Evolutionary conservation across 2,797 vertebrate species (phyloP).

Genomic region (Masticophis lateralis): DNA sequence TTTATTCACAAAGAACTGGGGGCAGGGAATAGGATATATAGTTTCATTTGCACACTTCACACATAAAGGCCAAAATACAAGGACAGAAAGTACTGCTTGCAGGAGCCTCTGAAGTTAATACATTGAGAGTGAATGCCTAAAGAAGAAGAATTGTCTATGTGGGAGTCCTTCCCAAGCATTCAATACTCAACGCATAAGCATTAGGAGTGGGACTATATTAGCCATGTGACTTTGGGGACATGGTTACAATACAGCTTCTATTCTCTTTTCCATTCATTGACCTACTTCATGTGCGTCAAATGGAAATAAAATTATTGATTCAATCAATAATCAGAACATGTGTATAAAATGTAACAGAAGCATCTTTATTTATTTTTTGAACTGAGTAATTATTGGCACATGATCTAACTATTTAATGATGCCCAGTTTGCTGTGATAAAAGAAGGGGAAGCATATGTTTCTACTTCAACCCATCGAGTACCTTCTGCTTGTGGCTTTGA

Average conservation of each 20-base stretch:
- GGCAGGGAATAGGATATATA: neutral
- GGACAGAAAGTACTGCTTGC: neutral
- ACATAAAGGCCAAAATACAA: neutral
- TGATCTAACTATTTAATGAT: conserved; percentile 11
- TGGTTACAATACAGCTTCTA: neutral
- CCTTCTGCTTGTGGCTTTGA: conserved; percentile 32
- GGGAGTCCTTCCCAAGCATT: neutral
- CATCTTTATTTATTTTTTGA: neutral
- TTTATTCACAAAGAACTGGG: neutral
- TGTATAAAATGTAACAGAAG: neutral
- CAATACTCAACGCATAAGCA: too few relatives aligned
- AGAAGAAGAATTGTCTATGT: neutral
- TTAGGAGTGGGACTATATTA: neutral
- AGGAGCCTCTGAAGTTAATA: neutral
- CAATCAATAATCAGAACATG: neutral
- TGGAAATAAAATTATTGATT: neutral
- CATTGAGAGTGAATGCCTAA: neutral
- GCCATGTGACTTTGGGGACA: neutral
- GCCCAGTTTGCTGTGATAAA: conserved; percentile 22
- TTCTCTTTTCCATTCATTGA: neutral
- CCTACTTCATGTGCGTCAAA: neutral
- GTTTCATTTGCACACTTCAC: neutral
- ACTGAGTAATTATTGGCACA: neutral
- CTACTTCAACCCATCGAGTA: conserved; percentile 24
- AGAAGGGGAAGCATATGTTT: conserved; percentile 11